Conservation (phyloP, 2,888 invertebrate genomes). For the Physocephala rufipes region DNA sequence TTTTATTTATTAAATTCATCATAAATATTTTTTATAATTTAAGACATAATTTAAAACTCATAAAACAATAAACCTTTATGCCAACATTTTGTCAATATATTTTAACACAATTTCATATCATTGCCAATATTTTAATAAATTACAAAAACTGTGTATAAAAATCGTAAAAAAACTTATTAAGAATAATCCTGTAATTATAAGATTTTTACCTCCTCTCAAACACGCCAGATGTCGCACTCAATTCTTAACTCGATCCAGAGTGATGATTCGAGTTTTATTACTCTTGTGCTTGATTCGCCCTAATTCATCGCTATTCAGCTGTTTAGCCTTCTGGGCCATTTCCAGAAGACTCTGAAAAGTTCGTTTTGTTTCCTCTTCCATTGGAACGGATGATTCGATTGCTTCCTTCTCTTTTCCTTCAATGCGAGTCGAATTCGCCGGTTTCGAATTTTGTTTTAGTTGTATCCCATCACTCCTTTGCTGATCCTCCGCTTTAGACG, state of each 20-base stretch:
- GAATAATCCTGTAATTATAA: background rate
- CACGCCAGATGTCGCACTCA: background rate
- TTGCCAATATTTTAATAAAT: no score
- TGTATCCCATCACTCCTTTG: background rate
- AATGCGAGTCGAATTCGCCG: background rate
- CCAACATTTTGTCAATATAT: no score
- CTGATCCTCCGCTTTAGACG: background rate
- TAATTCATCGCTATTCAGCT: conserved; percentile 7
- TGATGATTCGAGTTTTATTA: background rate
- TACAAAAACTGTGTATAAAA: background rate
- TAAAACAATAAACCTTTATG: no score
- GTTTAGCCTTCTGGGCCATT: conserved; percentile 12
- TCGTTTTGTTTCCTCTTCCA: conserved; percentile 13
- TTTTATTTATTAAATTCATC: no score
- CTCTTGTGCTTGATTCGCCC: background rate
- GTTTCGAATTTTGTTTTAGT: background rate
- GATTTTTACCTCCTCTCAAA: background rate
- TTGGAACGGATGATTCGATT: background rate
- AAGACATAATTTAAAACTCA: no score
- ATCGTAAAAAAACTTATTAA: background rate
- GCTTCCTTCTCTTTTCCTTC: background rate
- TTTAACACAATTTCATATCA: no score
- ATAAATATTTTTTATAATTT: no score
- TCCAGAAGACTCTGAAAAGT: conserved; percentile 14
- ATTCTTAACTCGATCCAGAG: background rate